Evolutionary conservation across 2,888 invertebrate genomes (phyloP).

Genomic region (Agonopterix alstromeriana): DNA sequence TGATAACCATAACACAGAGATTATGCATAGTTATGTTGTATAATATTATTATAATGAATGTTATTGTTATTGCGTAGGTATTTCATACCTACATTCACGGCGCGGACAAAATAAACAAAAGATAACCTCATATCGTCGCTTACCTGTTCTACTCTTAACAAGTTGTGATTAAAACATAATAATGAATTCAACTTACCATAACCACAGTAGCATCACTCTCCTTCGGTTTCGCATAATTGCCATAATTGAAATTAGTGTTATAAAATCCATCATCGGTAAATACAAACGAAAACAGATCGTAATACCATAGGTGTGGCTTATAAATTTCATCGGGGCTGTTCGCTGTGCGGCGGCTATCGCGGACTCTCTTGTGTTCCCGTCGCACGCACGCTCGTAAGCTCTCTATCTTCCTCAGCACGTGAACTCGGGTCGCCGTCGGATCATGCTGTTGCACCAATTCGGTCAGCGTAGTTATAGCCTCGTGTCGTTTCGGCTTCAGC

Average conservation of each 20-base stretch:
- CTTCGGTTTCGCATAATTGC: neutral
- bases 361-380: slow-evolving; percentile 49
- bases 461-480: slow-evolving; percentile 50
- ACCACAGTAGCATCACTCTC: neutral
- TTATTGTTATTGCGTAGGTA: no score
- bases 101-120: no score
- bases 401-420: slow-evolving; percentile 60
- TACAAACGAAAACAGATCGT: slow-evolving; percentile 47
- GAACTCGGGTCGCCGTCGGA: slow-evolving; percentile 52
- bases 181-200: neutral
- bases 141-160: no score
- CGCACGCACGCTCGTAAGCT: slow-evolving; percentile 61
- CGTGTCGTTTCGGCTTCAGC: slow-evolving; percentile 43
- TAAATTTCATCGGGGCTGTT: slow-evolving; percentile 37
- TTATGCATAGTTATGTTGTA: no score
- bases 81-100: no score
- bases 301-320: slow-evolving; percentile 57
- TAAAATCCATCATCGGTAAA: slow-evolving; percentile 30
- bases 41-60: no score
- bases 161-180: no score
- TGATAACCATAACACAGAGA: no score
- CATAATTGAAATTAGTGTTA: slow-evolving; percentile 8
- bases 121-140: no score
- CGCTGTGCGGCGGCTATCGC: slow-evolving; percentile 36
- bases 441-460: slow-evolving; percentile 51